Evolutionary conservation across 2,888 invertebrate genomes (phyloP), one percentile per base, ranked within the genome.

Genomic region (Augochlorella aurata): DNA sequence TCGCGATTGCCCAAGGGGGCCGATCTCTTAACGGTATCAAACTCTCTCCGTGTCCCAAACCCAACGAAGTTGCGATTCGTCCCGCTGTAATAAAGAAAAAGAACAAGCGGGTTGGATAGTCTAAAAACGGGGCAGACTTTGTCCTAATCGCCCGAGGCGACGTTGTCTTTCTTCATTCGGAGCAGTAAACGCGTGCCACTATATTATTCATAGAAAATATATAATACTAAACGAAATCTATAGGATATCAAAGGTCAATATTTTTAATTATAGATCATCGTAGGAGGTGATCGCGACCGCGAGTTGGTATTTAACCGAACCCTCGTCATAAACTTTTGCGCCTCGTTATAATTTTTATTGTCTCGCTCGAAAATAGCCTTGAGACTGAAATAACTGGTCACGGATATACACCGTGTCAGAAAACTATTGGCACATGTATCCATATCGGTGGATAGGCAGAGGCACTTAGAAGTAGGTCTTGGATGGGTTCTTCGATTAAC

Each of bases 61-160:
- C 0, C 38, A 52, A 44, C 47, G 74, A 71, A 72, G 44, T 49
- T 50, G 50, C 52, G 68, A 69, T 72, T 68, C 18, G 14, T 67
- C 54, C 5, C 21, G 44, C n/a, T 18, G 18, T 8, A 58, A 66
- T 29, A 44, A 61, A 63, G 3, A 4, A 18, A 21, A 63, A 61
- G 50, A 47, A 38, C 14, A 29, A 71, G 52, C n/a, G 12, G 0
- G 50, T 14, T 24, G 24, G n/a, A 18, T 50, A 47, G 50, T n/a
- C 3, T 12, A 12, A 49, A 75, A 29, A 18, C 47, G 5, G 18
- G n/a, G 21, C 50, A 75, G 81, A 82, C 82, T 82, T 82, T 69
- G 81, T 47, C 29, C 81, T 9, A 16, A 38, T 70, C 50, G 68
- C 44, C 8, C 63, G 8, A 16, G 18, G 4, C 44, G 67, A 63